Conservation (phyloP, 2,888 invertebrate genomes). For the Chamaedrilus cognettii region DNA sequence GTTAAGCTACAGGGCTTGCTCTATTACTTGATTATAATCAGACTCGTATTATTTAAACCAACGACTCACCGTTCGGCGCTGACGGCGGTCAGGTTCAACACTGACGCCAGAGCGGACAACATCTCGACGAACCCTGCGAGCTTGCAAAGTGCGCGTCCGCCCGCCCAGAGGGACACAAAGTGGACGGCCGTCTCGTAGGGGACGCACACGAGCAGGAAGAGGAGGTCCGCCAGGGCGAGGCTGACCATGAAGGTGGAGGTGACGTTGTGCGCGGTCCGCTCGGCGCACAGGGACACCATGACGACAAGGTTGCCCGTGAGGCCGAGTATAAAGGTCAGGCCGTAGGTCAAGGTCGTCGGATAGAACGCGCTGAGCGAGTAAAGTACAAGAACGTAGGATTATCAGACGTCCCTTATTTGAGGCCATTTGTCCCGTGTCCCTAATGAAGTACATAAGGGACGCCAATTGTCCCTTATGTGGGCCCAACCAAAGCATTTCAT, state of each 20-base stretch:
- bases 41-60: no score
- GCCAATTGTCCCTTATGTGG: no score
- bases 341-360: conserved; percentile 47
- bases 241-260: conserved; percentile 56
- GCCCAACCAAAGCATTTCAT: no score
- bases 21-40: no score
- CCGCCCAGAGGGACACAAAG: conserved; percentile 60
- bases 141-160: conserved; percentile 61
- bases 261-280: conserved; percentile 53
- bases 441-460: no score
- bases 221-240: conserved; percentile 60
- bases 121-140: conserved; percentile 61
- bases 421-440: no score
- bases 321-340: conserved; percentile 59
- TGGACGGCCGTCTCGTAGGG: conserved; percentile 57
- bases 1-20: no score
- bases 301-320: conserved; percentile 61
- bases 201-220: conserved; percentile 61
- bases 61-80: conserved; percentile 62
- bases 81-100: conserved; percentile 63
- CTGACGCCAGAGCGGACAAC: conserved; percentile 62
- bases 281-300: conserved; percentile 60
- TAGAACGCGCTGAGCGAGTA: conserved; percentile 23
- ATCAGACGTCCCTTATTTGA: no score
- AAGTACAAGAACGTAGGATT: no score